These are phyloP conservation scores for Sminthurides aquaticus DNA, from an alignment of 2,888 invertebrate species.

Conservation along the genomic window DNA sequence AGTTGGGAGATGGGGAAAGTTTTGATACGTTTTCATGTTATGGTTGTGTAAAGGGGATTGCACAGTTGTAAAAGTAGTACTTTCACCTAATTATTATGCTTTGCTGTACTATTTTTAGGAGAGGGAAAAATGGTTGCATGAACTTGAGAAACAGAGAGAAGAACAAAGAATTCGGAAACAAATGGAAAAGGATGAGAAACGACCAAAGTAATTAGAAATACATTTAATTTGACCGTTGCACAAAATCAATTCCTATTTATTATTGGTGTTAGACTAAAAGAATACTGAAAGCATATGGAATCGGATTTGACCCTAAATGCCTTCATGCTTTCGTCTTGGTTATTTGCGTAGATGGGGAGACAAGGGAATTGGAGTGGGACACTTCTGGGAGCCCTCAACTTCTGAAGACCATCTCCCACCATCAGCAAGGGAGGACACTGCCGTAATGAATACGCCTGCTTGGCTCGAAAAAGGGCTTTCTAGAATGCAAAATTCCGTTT, in stretches of 20 bases:
- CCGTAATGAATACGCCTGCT: conserved; percentile 50
- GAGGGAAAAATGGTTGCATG: conserved; percentile 44
- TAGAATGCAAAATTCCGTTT: conserved; percentile 31
- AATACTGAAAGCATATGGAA: too few relatives aligned
- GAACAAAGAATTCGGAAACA: conserved; percentile 45
- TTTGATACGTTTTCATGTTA: background rate
- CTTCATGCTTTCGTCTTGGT: too few relatives aligned
- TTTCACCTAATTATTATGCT: background rate
- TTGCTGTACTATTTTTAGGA: conserved; percentile 25
- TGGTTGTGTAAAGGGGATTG: background rate
- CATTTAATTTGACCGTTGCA: background rate
- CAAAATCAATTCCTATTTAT: background rate
- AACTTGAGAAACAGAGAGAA: conserved; percentile 48
- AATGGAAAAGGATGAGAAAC: conserved; percentile 40
- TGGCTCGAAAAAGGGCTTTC: conserved; percentile 53
- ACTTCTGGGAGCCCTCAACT: conserved; percentile 59
- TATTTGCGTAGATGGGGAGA: conserved; percentile 72
- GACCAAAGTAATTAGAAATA: conserved; percentile 32
- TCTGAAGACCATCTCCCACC: conserved; percentile 43
- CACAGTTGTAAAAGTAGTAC: background rate
- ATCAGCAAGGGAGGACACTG: conserved; percentile 44
- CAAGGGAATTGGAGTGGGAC: conserved; percentile 59
- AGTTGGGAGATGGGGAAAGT: too few relatives aligned
- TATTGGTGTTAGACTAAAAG: too few relatives aligned
- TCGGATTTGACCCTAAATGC: too few relatives aligned